Conservation (phyloP, 2,113 vertebrate genomes). For the Dicerorhinus sumatrensis region DNA sequence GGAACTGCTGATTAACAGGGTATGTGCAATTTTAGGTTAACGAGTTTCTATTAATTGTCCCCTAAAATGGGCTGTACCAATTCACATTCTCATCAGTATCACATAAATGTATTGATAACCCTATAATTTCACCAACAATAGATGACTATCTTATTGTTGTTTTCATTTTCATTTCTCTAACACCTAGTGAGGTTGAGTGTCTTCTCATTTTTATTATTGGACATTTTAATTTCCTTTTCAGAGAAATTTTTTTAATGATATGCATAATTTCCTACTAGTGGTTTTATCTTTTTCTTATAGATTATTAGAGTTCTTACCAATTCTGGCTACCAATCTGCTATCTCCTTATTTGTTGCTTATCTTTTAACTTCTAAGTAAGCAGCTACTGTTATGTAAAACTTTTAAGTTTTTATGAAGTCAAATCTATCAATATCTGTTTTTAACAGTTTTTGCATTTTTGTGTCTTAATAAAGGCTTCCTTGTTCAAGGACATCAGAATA, state of each 20-base stretch:
- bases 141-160: not conserved
- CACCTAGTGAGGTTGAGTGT: not conserved
- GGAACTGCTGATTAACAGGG: not conserved
- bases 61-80: not conserved
- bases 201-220: not conserved
- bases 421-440: not conserved
- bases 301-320: not conserved
- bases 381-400: not conserved
- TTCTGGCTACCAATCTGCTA: not conserved
- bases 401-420: not conserved
- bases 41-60: not conserved
- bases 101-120: not conserved
- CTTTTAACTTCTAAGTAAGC: conserved; percentile 17
- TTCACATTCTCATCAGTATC: not conserved
- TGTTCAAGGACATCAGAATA: not conserved
- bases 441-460: not conserved
- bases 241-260: not conserved
- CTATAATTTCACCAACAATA: not conserved
- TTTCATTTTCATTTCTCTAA: not conserved
- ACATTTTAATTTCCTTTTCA: not conserved
- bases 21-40: not conserved
- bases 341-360: not conserved
- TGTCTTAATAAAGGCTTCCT: not conserved
- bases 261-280: not conserved
- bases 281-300: not conserved